Evolutionary conservation across 2,888 invertebrate genomes (phyloP).

Genomic region (Drosophila engyochracea): DNA sequence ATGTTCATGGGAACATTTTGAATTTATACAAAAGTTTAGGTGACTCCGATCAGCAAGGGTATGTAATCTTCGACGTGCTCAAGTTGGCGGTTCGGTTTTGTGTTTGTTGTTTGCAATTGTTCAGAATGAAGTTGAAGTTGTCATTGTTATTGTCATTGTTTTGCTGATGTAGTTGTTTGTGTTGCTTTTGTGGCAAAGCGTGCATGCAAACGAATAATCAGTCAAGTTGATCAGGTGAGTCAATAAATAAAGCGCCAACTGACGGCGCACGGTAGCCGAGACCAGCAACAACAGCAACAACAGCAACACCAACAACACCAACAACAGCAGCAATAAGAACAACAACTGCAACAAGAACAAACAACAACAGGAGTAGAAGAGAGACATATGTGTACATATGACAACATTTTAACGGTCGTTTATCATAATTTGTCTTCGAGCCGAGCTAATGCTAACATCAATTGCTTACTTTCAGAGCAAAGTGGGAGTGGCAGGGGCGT

Average conservation of each 20-base stretch:
- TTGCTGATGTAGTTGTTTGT: constrained; percentile 27
- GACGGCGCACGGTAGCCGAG: constrained; percentile 56
- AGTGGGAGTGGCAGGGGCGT: constrained; percentile 41
- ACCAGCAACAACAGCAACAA: constrained; percentile 29
- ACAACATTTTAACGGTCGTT: constrained; percentile 76
- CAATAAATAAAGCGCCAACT: constrained; percentile 82
- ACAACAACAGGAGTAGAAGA: constrained; percentile 11
- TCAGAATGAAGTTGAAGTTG: constrained; percentile 41
- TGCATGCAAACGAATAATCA: constrained; percentile 84
- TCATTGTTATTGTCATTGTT: constrained; percentile 19
- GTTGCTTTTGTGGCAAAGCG: constrained; percentile 39
- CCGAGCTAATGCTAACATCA: constrained; percentile 67
- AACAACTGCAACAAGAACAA: constrained; percentile 11
- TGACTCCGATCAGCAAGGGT: background rate
- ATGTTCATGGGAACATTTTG: background rate
- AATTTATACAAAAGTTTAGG: background rate
- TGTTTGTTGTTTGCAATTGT: constrained; percentile 41
- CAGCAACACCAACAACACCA: background rate
- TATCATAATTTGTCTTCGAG: constrained; percentile 76
- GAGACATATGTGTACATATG: constrained; percentile 71
- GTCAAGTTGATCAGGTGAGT: constrained; percentile 84
- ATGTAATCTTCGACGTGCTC: background rate
- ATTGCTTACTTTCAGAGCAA: constrained; percentile 50
- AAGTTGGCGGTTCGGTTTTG: background rate
- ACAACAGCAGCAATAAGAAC: constrained; percentile 4